Base-by-base conservation (phyloP, 2,888 invertebrate species). In the Trichogramma evanescens region DNA sequence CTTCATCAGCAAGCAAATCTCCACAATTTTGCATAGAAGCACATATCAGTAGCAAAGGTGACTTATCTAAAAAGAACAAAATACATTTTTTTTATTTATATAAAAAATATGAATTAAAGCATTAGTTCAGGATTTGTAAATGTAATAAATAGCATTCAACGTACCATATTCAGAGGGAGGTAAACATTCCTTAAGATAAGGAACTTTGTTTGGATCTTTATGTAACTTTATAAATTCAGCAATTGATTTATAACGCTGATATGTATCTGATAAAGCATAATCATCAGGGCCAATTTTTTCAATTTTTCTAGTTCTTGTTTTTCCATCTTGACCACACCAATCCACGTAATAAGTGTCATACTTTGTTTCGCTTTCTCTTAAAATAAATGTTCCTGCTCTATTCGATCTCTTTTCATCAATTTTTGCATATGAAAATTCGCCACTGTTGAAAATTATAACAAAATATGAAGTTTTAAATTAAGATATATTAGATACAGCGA, bases 161-260 rank as follows among this genome's bases (percentile, higher is more conserved):
- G 41, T 79, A 91, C 91, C 93, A 80, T 91, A 91, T 82, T 92
- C 92, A 0, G 93, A 91, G 7, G 93, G 89, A 38, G 91, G 92
- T 74, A 94, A 82, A 70, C 92, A 90, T 73, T 90, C 89, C 53
- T 84, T 82, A 6, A 90, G 78, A 71, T 81, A 86, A 71, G 89
- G 82, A 54, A 81, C 74, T 52, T 82, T 83, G 54, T 84, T 83
- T 0, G 84, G 80, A 69, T 85, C 82, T 70, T 83, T 84, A 70
- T 88, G 86, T 52, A 83, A 82, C 9, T 80, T 76, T 65, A 89
- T 80, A 54, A 90, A 80, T 66, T 86, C 82, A 58, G 82, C 81
- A 45, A 90, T 81, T 55, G 83, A 85, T 66, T 80, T 81, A 70
- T 86, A 88, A 55, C 72, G 73, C 50, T 78, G 77, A 54, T 78